phyloP scores from a whole-genome alignment of 2,113 vertebrate genomes.

The Capra hircus region DNA sequence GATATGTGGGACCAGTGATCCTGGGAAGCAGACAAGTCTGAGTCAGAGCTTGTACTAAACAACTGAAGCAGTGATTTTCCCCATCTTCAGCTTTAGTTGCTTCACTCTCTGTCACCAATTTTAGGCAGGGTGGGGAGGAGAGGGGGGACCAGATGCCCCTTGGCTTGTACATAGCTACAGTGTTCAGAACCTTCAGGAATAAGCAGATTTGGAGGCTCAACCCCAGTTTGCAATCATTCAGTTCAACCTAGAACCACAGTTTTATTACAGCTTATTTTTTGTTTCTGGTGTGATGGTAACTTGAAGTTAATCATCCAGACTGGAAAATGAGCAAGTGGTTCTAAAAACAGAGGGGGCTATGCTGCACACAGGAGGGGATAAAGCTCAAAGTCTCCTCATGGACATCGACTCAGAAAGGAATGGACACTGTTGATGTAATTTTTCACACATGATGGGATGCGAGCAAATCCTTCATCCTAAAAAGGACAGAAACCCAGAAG shows the following conservation, averaged over 20 bases:
- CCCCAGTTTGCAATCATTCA: background rate
- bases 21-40: background rate
- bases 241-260: background rate
- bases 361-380: background rate
- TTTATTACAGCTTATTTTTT: background rate
- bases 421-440: slow-evolving; percentile 28
- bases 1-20: background rate
- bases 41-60: background rate
- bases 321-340: background rate
- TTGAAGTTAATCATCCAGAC: background rate
- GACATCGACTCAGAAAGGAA: background rate
- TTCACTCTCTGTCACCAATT: background rate
- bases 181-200: background rate
- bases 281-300: background rate
- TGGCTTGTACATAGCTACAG: background rate
- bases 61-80: background rate
- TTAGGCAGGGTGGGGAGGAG: background rate
- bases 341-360: background rate
- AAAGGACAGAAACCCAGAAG: slow-evolving; percentile 66
- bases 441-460: slow-evolving; percentile 6
- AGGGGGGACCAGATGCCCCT: rapidly evolving
- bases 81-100: background rate
- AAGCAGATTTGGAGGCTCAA: background rate
- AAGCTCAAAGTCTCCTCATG: background rate
- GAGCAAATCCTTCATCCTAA: slow-evolving; percentile 67